These are phyloP conservation scores for Dryobates pubescens DNA, from an alignment of 2,797 vertebrate species.

Conservation along the genomic window DNA sequence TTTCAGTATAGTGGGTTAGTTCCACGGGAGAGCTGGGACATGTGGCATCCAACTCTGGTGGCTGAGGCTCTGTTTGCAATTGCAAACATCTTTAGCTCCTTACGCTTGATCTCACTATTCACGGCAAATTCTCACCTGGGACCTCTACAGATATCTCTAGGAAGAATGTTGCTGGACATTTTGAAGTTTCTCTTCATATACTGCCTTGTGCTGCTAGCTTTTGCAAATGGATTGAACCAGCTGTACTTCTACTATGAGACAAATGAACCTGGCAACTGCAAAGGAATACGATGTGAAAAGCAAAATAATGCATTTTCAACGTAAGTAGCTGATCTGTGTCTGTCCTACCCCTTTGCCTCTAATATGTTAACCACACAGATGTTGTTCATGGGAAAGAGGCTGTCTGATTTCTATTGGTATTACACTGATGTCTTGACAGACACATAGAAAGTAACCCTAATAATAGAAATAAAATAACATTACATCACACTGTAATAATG, in stretches of 20 bases:
- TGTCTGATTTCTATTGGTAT: background rate
- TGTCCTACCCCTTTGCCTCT: background rate
- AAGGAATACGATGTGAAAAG: conserved; percentile 89
- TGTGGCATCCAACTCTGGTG: conserved; percentile 96
- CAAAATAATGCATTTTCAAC: conserved; percentile 99
- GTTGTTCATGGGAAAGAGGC: background rate
- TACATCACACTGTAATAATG: background rate
- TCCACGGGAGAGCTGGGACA: conserved; percentile 86
- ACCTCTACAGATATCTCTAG: conserved; percentile 96
- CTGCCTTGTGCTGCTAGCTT: conserved; percentile 94
- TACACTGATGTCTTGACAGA: background rate
- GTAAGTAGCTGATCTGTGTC: conserved; percentile 78
- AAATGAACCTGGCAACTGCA: conserved; percentile 78
- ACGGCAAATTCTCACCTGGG: conserved; percentile 98
- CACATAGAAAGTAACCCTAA: background rate
- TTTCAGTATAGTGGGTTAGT: conserved; percentile 85
- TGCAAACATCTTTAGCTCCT: conserved; percentile 97
- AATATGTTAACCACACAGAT: background rate
- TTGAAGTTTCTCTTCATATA: conserved; percentile 99
- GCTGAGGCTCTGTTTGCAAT: conserved; percentile 96
- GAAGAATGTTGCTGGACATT: conserved; percentile 97
- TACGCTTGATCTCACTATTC: conserved; percentile 96
- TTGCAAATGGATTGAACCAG: conserved; percentile 97
- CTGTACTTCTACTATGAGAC: conserved; percentile 95
- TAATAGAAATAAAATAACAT: background rate